Evolutionary conservation across 92 coral and sea anemone species (phyloP), one percentile per base, ranked within the genome.

Genomic region (Parazoanthus atlanticus): DNA sequence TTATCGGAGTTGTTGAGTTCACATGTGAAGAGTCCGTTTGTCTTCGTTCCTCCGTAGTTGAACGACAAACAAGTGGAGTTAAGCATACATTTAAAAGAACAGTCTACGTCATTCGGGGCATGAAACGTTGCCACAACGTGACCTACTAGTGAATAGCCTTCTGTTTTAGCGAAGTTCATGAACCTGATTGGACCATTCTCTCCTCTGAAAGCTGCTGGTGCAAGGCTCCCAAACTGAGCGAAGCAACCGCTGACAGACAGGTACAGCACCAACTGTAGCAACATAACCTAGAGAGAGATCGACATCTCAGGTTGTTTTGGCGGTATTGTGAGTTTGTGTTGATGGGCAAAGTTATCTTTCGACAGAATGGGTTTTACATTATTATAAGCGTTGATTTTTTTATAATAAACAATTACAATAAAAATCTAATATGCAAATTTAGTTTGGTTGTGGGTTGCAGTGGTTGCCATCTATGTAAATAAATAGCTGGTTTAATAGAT

Each of bases 31-130:
- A 73, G 78, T 15, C 41, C 78, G 43, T 30, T 73, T 34, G 19
- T 73, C 78, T 73, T 73, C 29, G 34, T 15, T 31, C 78, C 41
- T 30, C 78, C 78, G 21, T 29, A 73, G 43, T 73, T 73, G 78
- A 73, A 73, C 19, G 78, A 73, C 5, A 30, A 30, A 34, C 78
- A 73, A 3, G 1, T 73, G 23, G 78, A 30, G 25, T 11, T 73
- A 16, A 73, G 17, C 6, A 73, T 17, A 73, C 78, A 73, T 31
- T 30, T 73, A 16, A 73, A 30, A 29, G 78, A 41, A 73, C 78
- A 73, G 78, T 73, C 78, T 7, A 29, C 28, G 7, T 73, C 78
- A 73, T 29, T 73, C 2, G 4, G 41, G 3, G 9, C 78, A 10
- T 73, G 78, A 29, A 30, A 73, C 12, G 40, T 73, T 30, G 43